Percentiles rank a stretch among this genome's conserved stretches.
Conservation (phyloP, 2,113 vertebrate genomes). For the Polypterus senegalus region DNA sequence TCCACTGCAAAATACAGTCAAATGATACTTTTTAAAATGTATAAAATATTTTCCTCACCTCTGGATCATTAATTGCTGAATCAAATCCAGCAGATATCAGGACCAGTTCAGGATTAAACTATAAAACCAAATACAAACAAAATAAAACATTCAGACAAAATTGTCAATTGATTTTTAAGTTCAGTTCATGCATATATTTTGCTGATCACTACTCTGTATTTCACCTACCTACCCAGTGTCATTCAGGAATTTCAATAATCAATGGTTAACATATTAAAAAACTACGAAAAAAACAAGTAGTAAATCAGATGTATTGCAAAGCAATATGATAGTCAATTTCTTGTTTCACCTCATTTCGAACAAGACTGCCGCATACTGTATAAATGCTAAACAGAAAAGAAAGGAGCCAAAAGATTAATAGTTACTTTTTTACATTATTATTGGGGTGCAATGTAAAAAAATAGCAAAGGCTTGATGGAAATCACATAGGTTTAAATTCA, state of each 20-base stretch:
- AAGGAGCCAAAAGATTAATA: too few species aligned
- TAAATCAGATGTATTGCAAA: too few species aligned
- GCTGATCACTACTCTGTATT: background rate
- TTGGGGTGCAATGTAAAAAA: too few species aligned
- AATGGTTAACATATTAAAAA: background rate
- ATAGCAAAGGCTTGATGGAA: too few species aligned
- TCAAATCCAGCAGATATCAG: slow-evolving; percentile 87
- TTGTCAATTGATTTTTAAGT: background rate
- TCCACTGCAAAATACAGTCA: background rate
- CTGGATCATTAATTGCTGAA: slow-evolving; percentile 83
- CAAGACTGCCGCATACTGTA: too few species aligned
- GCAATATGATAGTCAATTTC: too few species aligned
- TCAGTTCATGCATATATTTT: slow-evolving; percentile 4
- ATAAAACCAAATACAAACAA: slow-evolving; percentile 20
- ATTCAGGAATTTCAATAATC: background rate
- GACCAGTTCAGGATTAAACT: slow-evolving; percentile 88
- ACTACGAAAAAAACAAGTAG: too few species aligned
- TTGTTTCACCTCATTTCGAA: too few species aligned
- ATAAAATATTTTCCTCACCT: slow-evolving; percentile 48
- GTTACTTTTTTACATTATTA: too few species aligned
- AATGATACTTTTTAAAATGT: background rate
- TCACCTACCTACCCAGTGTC: background rate
- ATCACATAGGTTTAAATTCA: too few species aligned
- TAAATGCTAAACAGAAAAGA: too few species aligned
- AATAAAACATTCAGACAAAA: background rate